Evolutionary conservation across 1,140 invertebrate species (phyloP), one percentile per base, ranked within the genome.

Genomic region (Cryptotermes secundus): DNA sequence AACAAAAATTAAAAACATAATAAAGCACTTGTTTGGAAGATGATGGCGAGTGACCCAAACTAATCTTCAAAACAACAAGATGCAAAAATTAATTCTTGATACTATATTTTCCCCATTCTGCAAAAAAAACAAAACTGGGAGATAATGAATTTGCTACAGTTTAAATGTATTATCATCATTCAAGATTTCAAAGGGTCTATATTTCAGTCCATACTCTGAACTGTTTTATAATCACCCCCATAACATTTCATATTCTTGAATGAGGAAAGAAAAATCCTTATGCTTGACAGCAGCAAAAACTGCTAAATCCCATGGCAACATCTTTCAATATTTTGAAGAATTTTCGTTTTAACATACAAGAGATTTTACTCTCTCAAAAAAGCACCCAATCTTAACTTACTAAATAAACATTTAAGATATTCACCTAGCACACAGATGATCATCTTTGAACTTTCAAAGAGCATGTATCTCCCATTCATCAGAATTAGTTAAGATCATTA

Each of bases 1-100:
- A 72, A 72, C 59, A 72, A n/a, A 72, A 72, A 72, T 72, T 72
- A 72, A 72, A 49, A 72, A 72, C 59, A 72, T 72, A 72, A 72
- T 72, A 72, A 72, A 72, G 59, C 59, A 72, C 59, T 72, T 72
- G 26, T n/a, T 72, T 72, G 59, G 59, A 72, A 72, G 59, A 72
- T 72, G 59, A 72, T 72, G 59, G 59, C 59, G 59, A 72, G 59
- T 31, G 59, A 72, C 59, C 59, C n/a, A 31, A 72, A 72, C 59
- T 72, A 72, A 72, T 72, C 59, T 72, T 72, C 59, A 72, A 72
- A 72, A 72, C 9, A 72, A 72, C 26, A 72, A 6, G 26, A 31
- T 31, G 19, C 53, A 72, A n/a, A 59, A 31, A 31, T 49, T 19
- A 22, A n/a, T 2, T n/a, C 31, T 72, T 72, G 31, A n/a, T 72